Conservation (phyloP, 2,888 invertebrate species). For the Copidosoma aretas region DNA sequence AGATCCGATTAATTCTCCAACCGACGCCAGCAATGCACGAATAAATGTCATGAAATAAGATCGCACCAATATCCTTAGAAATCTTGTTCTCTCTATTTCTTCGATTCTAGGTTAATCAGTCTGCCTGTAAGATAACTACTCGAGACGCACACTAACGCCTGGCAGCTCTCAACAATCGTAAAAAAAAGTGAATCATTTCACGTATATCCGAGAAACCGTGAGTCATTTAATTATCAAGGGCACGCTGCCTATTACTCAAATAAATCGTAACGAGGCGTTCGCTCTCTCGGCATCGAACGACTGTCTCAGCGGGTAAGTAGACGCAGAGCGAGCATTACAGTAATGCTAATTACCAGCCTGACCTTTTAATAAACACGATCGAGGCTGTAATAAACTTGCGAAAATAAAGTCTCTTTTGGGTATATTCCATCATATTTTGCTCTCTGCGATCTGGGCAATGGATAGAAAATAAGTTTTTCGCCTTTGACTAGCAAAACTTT, state of each 20-base stretch:
- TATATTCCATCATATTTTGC: too few relatives aligned
- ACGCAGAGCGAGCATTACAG: background rate
- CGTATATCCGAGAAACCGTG: conserved; percentile 29
- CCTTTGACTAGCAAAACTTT: too few relatives aligned
- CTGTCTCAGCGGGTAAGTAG: background rate
- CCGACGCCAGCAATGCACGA: too few relatives aligned
- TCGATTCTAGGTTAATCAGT: conserved; percentile 31
- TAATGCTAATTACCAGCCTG: conserved; percentile 26
- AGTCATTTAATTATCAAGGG: conserved; percentile 39
- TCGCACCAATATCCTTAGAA: too few relatives aligned
- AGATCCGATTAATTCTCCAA: too few relatives aligned
- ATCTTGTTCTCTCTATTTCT: conserved; percentile 6
- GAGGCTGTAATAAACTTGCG: conserved; percentile 11
- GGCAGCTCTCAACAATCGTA: conserved; percentile 13
- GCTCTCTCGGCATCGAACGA: conserved; percentile 19
- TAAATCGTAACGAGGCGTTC: conserved; percentile 37
- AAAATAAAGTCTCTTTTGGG: background rate
- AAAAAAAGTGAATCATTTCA: conserved; percentile 34
- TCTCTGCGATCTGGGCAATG: too few relatives aligned
- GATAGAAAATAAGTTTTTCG: too few relatives aligned
- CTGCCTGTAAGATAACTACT: conserved; percentile 4
- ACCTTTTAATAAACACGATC: conserved; percentile 16
- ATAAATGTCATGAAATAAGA: too few relatives aligned
- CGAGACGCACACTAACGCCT: conserved; percentile 15
- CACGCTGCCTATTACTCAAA: conserved; percentile 33